Percentiles rank a stretch among this genome's conserved stretches.
Conservation (phyloP, 2,888 invertebrate species). For the Callimorpha dominula region DNA sequence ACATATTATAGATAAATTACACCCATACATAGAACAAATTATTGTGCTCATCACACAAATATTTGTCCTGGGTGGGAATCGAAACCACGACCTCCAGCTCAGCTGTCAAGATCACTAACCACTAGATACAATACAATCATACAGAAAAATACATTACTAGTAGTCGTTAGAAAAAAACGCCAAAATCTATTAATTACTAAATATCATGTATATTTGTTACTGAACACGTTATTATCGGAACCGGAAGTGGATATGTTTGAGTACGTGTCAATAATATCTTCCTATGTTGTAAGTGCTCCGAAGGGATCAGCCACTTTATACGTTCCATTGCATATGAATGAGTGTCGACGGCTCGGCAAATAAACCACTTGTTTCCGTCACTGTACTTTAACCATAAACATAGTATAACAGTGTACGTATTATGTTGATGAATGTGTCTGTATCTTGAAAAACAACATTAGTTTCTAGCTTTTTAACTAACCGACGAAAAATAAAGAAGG, state of each 20-base stretch:
- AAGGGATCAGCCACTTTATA: slow-evolving; percentile 41
- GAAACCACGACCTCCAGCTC: too few relatives aligned
- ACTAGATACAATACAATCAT: too few relatives aligned
- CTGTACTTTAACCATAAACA: slow-evolving; percentile 27
- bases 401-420: slow-evolving; percentile 5
- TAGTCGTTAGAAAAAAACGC: background rate
- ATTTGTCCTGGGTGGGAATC: too few relatives aligned
- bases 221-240: background rate
- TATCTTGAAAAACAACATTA: background rate
- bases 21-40: too few relatives aligned
- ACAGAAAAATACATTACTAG: background rate
- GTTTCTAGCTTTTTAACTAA: background rate
- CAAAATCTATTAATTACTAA: background rate
- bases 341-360: slow-evolving; percentile 43
- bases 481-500: too few relatives aligned
- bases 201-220: background rate
- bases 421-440: slow-evolving; percentile 1
- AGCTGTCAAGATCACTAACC: too few relatives aligned
- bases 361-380: slow-evolving; percentile 45
- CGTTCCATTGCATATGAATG: slow-evolving; percentile 51
- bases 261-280: slow-evolving; percentile 34
- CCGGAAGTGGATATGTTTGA: slow-evolving; percentile 16
- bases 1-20: too few relatives aligned
- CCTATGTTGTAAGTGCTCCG: slow-evolving; percentile 42
- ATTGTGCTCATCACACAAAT: too few relatives aligned